Base-by-base conservation (phyloP, 2,888 invertebrate species). In the Cephus spinipes region DNA sequence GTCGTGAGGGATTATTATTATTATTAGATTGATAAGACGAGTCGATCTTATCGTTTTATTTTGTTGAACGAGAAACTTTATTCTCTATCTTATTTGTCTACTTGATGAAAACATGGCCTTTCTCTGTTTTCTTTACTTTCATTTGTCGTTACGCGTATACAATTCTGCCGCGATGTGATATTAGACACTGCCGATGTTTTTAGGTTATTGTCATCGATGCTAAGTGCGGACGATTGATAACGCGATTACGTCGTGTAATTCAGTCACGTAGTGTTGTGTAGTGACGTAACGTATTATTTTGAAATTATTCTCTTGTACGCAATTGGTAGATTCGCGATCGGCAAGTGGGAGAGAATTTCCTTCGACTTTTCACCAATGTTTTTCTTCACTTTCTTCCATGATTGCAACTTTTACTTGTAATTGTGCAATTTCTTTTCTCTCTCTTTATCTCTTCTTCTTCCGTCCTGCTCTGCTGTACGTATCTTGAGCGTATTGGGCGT, bases 111-210 rank as follows among this genome's bases (percentile, higher is more conserved):
- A 9, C 55, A 9, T 9, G 55, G 23, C 9, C 11, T 71, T 71
- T 33, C 71, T 71, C 31, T 71, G 12, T 30, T 71, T 33, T 33
- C 32, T 33, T 31, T 31, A 32, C 31, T 71, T 32, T 71, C 3
- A 12, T 71, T 32, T 31, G 12, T 32, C 32, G 31, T n/a, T 4
- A 71, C 71, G 71, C 71, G 71, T 71, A 31, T 31, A 32, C 12
- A 6, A 71, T 31, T 71, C 71, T 32, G 11, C 23, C 35, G 73
- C 71, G 71, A 79, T 36, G 79, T 79, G 78, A 82, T 77, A 79
- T 75, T 35, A 79, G 74, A 81, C 73, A 79, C 79, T 81, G 79
- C 81, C 82, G 71, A 71, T 71, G 30, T 30, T 35, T 35, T 55
- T 55, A 55, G 23, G 55, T 55, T 55, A 55, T 55, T 34, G 9